Conservation (phyloP, 2,797 vertebrate genomes). For the Liasis olivaceus region DNA sequence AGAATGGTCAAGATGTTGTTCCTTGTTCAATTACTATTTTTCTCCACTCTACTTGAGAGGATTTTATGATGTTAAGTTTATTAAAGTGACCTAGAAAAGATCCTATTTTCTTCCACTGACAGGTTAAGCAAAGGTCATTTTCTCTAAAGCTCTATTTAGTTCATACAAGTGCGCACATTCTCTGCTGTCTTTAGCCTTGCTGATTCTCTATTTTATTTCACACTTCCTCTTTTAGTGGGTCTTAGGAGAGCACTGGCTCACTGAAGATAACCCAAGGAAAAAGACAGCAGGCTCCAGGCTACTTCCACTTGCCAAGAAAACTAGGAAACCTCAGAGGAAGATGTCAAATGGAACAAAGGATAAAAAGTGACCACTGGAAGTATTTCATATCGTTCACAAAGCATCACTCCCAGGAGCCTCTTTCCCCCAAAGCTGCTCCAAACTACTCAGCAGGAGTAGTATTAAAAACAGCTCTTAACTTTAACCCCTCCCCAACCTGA, state of each 20-base stretch:
- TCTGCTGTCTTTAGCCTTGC: not conserved
- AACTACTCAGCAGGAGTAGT: not conserved
- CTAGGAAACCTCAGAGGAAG: not conserved
- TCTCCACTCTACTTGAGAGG: not conserved
- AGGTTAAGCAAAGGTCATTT: not conserved
- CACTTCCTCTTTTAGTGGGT: not conserved
- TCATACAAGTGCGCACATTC: not conserved
- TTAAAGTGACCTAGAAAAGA: not conserved
- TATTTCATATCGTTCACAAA: not conserved
- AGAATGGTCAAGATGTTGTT: not conserved
- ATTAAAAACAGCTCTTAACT: not conserved
- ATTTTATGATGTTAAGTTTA: not conserved
- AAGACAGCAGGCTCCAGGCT: not conserved
- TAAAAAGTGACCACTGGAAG: slow-evolving; percentile 1
- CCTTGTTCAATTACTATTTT: not conserved
- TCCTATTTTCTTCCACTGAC: not conserved
- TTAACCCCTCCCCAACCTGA: not conserved
- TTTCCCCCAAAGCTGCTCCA: not conserved
- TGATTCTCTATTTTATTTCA: not conserved
- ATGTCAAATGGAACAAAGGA: not conserved
- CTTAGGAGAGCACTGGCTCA: not conserved
- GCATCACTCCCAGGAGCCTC: not conserved
- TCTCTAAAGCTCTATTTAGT: not conserved
- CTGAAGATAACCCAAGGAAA: slow-evolving; percentile 3
- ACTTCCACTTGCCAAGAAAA: slow-evolving; percentile 1